Base-by-base conservation (phyloP, 1,140 invertebrate species). In the Orussus abietinus region DNA sequence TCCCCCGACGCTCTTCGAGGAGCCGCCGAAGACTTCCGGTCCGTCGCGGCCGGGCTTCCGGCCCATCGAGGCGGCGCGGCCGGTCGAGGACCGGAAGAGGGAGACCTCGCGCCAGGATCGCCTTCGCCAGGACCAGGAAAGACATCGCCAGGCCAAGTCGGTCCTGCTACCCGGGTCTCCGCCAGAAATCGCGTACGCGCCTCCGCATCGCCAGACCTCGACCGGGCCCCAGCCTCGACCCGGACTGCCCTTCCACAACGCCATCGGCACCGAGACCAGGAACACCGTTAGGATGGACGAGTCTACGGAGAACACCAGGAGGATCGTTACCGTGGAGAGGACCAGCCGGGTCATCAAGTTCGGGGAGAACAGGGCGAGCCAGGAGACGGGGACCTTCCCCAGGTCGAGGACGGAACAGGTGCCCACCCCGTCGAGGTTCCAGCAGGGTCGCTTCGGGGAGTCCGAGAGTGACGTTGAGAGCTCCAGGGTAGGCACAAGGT, bases 251-350 rank as follows among this genome's bases (percentile, higher is more conserved):
- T 76, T 53, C 38, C 61, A 75, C 29, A 79, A 77, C 47, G 78
- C 80, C 0, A 66, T 81, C 22, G 80, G 80, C 35, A 79, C 79
- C 0, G 82, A 85, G 63, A 79, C 76, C 0, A 83, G 80, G 41
- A 83, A 84, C 53, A 76, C 78, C 3, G 77, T 85, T 47, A 75
- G 79, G 47, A 82, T 84, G 73, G 77, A 82, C 42, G 83, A 85
- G 55, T 80, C 81, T 0, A 83, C 80, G 2, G 80, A 83, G 50
- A 80, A 74, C 17, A 77, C 74, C 6, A 72, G 80, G 42, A 72
- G 82, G 29, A 78, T 83, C 17, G 75, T 85, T 5, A 84, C 79
- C 33, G 75, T 85, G 25, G 78, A 84, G 48, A 81, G 84, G 57
- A 85, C 81, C 0, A 83, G 80, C 37, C 71, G 80, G 14, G 74